Percentiles rank a stretch among this genome's conserved stretches.
phyloP scores from a whole-genome alignment of 2,113 vertebrate species.

The Colistium nudipinnis region DNA sequence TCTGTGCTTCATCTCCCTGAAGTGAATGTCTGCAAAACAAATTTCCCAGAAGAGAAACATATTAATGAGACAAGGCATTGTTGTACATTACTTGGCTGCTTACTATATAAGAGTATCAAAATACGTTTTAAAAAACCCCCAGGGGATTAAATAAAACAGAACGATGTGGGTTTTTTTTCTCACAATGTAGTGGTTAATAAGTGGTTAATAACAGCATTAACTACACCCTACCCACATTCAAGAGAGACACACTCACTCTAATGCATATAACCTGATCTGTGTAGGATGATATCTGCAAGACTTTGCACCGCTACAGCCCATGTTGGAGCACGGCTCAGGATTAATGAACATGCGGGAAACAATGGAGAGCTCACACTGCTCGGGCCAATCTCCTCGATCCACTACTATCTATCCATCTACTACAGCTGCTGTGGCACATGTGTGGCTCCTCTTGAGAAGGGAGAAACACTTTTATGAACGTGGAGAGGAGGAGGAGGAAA shows the following conservation, averaged over 20 bases:
- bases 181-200: conserved; percentile 29
- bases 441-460: conserved; percentile 37
- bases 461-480: conserved; percentile 58
- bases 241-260: conserved; percentile 15
- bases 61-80: conserved; percentile 53
- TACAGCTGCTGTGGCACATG: conserved; percentile 30
- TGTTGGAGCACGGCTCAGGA: conserved; percentile 46
- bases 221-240: conserved; percentile 34
- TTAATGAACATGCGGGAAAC: conserved; percentile 70
- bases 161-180: conserved; percentile 27
- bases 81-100: conserved; percentile 44
- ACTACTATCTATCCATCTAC: too few relatives aligned
- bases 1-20: conserved; percentile 24
- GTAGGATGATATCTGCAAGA: conserved; percentile 58
- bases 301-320: conserved; percentile 24
- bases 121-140: conserved; percentile 50
- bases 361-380: conserved; percentile 41
- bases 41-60: conserved; percentile 35
- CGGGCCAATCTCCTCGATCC: conserved; percentile 45
- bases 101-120: conserved; percentile 48
- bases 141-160: conserved; percentile 62
- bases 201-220: conserved; percentile 61
- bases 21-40: conserved; percentile 20
- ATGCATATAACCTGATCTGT: conserved; percentile 31
- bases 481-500: conserved; percentile 29